These are phyloP conservation scores for Henricia sp. DNA, from an alignment of 53 echinoderm and acorn worm species.

Conservation along the genomic window DNA sequence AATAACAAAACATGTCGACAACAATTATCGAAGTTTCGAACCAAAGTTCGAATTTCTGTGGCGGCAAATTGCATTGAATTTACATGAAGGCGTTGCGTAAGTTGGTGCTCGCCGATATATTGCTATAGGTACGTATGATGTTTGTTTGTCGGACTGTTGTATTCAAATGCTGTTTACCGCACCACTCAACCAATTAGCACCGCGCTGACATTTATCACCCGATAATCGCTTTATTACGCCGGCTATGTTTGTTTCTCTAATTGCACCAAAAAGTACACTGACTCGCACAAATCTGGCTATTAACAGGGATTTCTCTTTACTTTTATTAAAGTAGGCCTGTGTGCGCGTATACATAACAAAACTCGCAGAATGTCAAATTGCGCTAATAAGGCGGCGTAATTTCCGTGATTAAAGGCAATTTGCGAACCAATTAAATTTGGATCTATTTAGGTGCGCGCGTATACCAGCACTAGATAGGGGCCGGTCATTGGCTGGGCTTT, in stretches of 20 bases:
- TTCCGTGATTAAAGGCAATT: slow-evolving; percentile 47
- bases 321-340: slow-evolving; percentile 46
- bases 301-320: neutral
- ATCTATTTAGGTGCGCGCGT: slow-evolving; percentile 28
- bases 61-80: too few relatives aligned
- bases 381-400: slow-evolving; percentile 20
- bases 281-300: slow-evolving; percentile 21
- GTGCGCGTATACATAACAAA: neutral
- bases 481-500: slow-evolving; percentile 29
- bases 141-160: neutral
- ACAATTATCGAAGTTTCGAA: too few relatives aligned
- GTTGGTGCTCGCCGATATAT: too few relatives aligned
- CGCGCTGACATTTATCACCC: slow-evolving; percentile 33
- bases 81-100: too few relatives aligned
- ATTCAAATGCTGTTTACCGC: slow-evolving; percentile 23
- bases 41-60: too few relatives aligned
- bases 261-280: slow-evolving; percentile 45
- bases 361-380: neutral
- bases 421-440: slow-evolving; percentile 36
- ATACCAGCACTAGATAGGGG: slow-evolving; percentile 11
- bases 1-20: too few relatives aligned
- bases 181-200: slow-evolving; percentile 26
- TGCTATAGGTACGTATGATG: too few relatives aligned
- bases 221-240: neutral
- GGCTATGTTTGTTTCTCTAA: slow-evolving; percentile 9